Evolutionary conservation across 2,113 vertebrate species (phyloP).

Genomic region (Cettia cetti): DNA sequence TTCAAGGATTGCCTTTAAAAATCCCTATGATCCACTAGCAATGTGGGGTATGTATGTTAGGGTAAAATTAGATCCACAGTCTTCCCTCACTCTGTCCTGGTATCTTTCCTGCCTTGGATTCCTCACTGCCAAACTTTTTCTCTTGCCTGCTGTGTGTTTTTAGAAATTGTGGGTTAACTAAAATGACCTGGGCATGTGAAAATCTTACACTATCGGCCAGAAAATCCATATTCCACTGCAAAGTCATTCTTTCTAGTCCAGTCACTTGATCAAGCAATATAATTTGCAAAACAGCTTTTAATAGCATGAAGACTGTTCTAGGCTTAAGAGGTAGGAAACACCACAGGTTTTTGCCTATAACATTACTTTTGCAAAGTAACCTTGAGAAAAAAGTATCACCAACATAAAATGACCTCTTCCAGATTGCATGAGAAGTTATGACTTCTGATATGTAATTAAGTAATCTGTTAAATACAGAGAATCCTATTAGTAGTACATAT

Average conservation of each 20-base stretch:
- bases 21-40: neutral
- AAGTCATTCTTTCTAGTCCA: neutral
- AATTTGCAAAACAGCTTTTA: neutral
- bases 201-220: neutral
- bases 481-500: neutral
- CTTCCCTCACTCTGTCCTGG: neutral
- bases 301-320: neutral
- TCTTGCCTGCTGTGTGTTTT: neutral
- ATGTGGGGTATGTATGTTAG: neutral
- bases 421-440: neutral
- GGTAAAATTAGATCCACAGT: neutral
- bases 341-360: neutral
- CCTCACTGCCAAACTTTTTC: neutral
- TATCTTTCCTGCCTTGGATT: neutral
- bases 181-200: neutral
- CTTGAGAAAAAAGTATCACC: neutral
- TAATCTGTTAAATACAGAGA: neutral
- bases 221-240: neutral
- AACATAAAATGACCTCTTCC: neutral
- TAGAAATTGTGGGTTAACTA: neutral
- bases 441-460: neutral
- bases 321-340: neutral
- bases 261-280: neutral
- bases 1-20: neutral
- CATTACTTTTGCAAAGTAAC: neutral